Conservation (phyloP, 2,797 vertebrate genomes). For the Periparus ater region DNA sequence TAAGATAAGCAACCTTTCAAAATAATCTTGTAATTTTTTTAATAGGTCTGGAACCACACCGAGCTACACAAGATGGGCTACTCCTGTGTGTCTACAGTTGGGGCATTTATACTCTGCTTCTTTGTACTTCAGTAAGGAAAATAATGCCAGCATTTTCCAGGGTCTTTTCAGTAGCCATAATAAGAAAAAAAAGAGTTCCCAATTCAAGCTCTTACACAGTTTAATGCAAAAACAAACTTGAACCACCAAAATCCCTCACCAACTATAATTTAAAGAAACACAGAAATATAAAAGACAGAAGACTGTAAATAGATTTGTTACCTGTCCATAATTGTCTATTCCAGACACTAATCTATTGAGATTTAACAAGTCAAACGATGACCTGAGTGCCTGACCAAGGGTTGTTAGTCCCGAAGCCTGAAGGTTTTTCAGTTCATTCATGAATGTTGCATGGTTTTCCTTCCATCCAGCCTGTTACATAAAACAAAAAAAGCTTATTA, state of each 20-base stretch:
- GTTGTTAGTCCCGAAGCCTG: conserved; percentile 94
- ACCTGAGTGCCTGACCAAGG: conserved; percentile 92
- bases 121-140: neutral
- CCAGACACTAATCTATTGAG: conserved; percentile 98
- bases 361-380: conserved; percentile 97
- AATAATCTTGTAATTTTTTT: neutral
- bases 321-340: conserved; percentile 99
- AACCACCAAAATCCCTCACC: neutral
- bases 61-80: neutral
- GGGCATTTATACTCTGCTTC: neutral
- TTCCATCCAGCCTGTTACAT: conserved; percentile 93
- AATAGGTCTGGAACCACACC: neutral
- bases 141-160: neutral
- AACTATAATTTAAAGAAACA: neutral
- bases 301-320: conserved; percentile 61
- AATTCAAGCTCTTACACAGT: neutral
- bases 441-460: conserved; percentile 97
- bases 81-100: neutral
- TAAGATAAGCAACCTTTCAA: neutral
- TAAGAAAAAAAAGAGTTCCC: neutral
- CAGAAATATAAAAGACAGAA: neutral
- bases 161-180: neutral
- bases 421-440: conserved; percentile 98
- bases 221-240: neutral
- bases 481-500: neutral